Percentiles rank a stretch among this genome's conserved stretches.
These are phyloP conservation scores for Galerucella pusilla DNA, from an alignment of 2,888 invertebrate genomes.

Conservation along the genomic window DNA sequence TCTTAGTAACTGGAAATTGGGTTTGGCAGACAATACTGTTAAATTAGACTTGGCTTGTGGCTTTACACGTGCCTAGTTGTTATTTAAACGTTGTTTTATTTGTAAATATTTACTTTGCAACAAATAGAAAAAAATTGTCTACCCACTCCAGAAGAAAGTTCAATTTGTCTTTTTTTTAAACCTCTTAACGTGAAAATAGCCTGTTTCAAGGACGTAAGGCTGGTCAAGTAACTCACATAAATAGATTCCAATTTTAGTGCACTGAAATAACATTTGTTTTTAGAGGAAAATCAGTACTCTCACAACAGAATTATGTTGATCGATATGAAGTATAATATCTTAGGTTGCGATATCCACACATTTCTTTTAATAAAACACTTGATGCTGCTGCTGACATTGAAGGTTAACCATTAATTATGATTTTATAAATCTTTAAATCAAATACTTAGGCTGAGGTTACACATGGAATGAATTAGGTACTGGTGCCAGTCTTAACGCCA, in stretches of 20 bases:
- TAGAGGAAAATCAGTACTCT: not conserved
- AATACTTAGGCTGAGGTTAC: no score
- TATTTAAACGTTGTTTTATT: not conserved
- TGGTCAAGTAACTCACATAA: conserved; percentile 2
- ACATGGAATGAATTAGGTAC: no score
- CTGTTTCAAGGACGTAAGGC: not conserved
- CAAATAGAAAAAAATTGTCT: not conserved
- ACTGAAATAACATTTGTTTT: not conserved
- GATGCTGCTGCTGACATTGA: no score
- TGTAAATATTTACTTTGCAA: not conserved
- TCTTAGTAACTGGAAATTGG: not conserved
- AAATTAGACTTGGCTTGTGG: not conserved
- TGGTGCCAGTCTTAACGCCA: no score
- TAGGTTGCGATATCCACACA: no score
- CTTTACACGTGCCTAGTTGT: not conserved
- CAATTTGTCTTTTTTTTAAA: not conserved
- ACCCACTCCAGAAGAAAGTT: not conserved
- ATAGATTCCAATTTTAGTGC: not conserved
- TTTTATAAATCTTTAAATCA: no score
- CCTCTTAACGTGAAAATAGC: not conserved
- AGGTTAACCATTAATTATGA: no score
- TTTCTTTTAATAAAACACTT: no score
- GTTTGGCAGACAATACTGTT: not conserved
- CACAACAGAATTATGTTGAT: not conserved
- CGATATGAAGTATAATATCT: not conserved